These are phyloP conservation scores for Brachionus manjavacas DNA, from an alignment of 1,140 invertebrate genomes.

Conservation along the genomic window DNA sequence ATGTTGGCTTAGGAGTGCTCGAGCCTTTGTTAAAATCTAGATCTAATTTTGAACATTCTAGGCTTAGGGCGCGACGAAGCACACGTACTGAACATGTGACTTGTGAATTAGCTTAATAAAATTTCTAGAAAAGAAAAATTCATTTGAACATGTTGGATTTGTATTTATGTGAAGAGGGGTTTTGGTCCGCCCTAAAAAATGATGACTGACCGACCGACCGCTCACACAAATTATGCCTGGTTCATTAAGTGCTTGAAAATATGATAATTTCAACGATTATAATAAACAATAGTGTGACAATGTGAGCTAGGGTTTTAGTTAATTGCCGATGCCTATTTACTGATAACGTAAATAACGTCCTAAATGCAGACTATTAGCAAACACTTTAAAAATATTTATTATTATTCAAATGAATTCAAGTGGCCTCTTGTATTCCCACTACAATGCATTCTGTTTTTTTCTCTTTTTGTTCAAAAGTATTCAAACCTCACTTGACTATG, in stretches of 20 bases:
- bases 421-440: no score
- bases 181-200: neutral
- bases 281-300: neutral
- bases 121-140: neutral
- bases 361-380: no score
- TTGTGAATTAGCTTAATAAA: neutral
- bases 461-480: no score
- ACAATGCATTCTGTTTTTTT: no score
- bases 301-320: neutral
- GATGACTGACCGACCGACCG: neutral
- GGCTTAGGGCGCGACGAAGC: no score
- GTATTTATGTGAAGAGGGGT: neutral
- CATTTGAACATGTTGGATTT: neutral
- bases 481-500: no score
- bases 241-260: neutral
- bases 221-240: neutral
- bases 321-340: no score
- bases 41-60: neutral
- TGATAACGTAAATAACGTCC: no score
- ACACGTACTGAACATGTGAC: no score
- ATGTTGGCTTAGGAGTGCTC: neutral
- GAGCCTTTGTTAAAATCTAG: neutral
- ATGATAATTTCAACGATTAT: neutral
- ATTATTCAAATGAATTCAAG: no score
- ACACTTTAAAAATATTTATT: no score